Percentiles rank a stretch among this genome's conserved stretches.
Conservation (phyloP, 2,113 vertebrate genomes). For the Copsychus sechellarum region DNA sequence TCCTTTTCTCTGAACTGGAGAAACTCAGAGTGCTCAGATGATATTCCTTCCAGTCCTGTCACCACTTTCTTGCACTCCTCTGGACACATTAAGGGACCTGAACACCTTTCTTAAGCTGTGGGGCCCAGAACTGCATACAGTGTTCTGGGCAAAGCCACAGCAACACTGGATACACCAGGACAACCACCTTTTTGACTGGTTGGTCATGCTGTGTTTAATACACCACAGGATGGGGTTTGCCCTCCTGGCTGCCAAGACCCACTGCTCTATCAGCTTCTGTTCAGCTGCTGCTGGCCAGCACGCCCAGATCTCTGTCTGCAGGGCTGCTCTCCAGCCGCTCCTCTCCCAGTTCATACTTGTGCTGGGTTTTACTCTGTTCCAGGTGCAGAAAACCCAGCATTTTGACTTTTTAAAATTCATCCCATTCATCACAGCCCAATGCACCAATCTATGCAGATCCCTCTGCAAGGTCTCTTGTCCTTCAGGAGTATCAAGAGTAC, state of each 20-base stretch:
- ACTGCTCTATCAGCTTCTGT: not conserved
- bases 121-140: not conserved
- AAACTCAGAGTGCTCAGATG: not conserved
- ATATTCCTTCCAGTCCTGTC: not conserved
- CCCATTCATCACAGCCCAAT: not conserved
- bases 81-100: not conserved
- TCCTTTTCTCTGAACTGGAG: not conserved
- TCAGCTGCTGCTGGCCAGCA: not conserved
- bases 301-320: not conserved
- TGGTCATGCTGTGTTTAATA: not conserved
- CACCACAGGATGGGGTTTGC: not conserved
- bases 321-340: not conserved
- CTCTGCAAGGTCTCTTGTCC: not conserved
- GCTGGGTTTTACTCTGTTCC: rapidly evolving
- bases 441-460: not conserved
- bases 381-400: not conserved
- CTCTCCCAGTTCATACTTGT: not conserved
- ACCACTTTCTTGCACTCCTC: not conserved
- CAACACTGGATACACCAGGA: not conserved
- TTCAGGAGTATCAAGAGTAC: not conserved
- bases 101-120: not conserved
- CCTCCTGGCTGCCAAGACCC: not conserved
- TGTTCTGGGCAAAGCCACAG: rapidly evolving
- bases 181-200: not conserved
- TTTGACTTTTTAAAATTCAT: not conserved